Evolutionary conservation across 2,797 vertebrate genomes (phyloP).

Genomic region (Mormyrops boulengeri): DNA sequence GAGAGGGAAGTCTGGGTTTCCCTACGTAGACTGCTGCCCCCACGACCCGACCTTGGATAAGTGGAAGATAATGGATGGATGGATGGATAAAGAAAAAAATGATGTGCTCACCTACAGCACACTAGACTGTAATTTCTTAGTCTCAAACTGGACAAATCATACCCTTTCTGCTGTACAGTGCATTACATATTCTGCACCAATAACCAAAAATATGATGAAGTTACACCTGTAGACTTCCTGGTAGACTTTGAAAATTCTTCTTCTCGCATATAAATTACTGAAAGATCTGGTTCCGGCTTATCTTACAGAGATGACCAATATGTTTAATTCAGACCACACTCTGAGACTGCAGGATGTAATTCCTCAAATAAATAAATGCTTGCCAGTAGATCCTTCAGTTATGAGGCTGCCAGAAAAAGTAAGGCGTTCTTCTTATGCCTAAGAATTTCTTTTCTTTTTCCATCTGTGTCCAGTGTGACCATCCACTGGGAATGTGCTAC

Average conservation of each 20-base stretch:
- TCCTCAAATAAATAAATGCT: not conserved
- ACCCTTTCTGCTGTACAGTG: not conserved
- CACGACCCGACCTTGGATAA: no score
- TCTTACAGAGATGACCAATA: not conserved
- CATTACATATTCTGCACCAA: not conserved
- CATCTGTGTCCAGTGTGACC: not conserved
- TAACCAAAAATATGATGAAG: not conserved
- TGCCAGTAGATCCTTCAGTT: not conserved
- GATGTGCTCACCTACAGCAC: not conserved
- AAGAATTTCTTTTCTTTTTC: not conserved
- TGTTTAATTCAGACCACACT: not conserved
- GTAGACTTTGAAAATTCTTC: not conserved
- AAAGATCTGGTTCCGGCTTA: not conserved
- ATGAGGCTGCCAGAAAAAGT: not conserved
- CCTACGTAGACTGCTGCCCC: no score
- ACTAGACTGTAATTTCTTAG: not conserved
- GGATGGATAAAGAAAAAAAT: not conserved
- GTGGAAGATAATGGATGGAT: no score
- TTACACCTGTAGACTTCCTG: not conserved
- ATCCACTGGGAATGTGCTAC: not conserved
- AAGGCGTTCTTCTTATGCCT: not conserved
- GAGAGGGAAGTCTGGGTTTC: no score
- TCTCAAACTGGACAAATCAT: not conserved
- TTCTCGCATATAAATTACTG: not conserved
- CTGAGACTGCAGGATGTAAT: not conserved